phyloP scores from a whole-genome alignment of 2,888 invertebrate species.

The Schizotus pectinicornis region DNA sequence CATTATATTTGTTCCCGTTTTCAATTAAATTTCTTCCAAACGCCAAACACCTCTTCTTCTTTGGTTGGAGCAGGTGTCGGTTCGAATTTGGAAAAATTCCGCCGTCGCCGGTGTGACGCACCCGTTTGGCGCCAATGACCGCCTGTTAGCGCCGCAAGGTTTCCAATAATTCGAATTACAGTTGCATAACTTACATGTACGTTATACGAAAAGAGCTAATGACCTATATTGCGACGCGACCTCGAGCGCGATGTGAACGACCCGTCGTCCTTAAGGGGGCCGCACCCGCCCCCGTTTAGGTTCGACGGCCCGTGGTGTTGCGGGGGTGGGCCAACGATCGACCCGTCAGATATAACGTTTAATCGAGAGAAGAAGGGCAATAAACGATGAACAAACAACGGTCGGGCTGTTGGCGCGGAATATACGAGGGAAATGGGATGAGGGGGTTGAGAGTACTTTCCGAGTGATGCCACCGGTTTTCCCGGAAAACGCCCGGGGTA shows the following conservation, averaged over 20 bases:
- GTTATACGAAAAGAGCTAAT: slow-evolving; percentile 24
- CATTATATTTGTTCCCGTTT: too few species aligned
- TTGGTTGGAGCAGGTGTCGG: too few species aligned
- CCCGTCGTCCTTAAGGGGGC: slow-evolving; percentile 18
- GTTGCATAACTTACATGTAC: slow-evolving; percentile 16
- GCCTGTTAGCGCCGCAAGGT: slow-evolving; percentile 23
- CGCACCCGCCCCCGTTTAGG: slow-evolving; percentile 16
- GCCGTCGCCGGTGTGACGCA: not conserved
- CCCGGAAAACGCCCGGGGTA: too few species aligned
- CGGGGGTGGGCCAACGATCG: not conserved
- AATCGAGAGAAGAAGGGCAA: too few species aligned
- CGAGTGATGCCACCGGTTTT: too few species aligned
- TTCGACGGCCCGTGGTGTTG: not conserved
- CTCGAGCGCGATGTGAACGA: slow-evolving; percentile 33
- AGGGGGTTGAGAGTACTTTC: too few species aligned
- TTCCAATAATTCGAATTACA: slow-evolving; percentile 26
- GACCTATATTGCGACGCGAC: slow-evolving; percentile 37
- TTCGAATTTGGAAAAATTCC: not conserved
- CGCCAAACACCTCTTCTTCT: too few species aligned
- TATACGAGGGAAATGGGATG: not conserved
- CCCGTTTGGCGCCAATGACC: slow-evolving; percentile 15
- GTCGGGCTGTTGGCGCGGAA: not conserved
- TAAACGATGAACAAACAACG: too few species aligned
- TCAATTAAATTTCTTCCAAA: too few species aligned
- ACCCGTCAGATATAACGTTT: not conserved